Evolutionary conservation across 1,140 invertebrate genomes (phyloP), one percentile per base, ranked within the genome.

Genomic region (Leptopilina boulardi): DNA sequence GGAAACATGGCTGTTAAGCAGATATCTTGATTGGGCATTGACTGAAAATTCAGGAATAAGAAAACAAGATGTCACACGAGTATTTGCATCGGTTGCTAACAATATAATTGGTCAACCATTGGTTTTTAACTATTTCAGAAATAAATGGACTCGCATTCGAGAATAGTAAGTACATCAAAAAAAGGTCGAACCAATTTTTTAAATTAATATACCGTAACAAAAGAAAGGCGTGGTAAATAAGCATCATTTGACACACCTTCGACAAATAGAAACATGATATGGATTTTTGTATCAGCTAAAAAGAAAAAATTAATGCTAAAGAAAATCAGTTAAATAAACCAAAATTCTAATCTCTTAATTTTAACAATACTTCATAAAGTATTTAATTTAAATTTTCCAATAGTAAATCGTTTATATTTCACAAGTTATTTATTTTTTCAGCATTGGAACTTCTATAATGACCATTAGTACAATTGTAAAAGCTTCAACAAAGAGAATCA

Each of bases 41-140:
- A 93, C 92, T 1, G 93, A 95, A 70, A 94, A 94, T 77, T 94
- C 94, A 9, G 94, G 94, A 2, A 96, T 97, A 42, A 91, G 96
- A 6, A 96, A 96, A 83, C 96, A 97, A 86, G 96, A 97, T 85
- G 93, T 93, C 0, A 91, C 93, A 3, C 91, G 94, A 44, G 95
- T 97, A 0, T 95, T 97, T 85, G 92, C 92, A 0, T 92, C 95
- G 0, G 93, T 97, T 0, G 93, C 95, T 0, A 93, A 89, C 30
- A 96, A 94, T 59, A 92, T 94, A 0, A 92, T 96, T 73, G 96
- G 95, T 0, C 94, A 95, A 80, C 92, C 94, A 5, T 91, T 97
- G 18, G 94, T 94, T 0, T 96, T 96, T 82, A 93, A 94, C 79
- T 96, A 94, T 84, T 90, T 96, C 1, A 92, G 94, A 75, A 93